Evolutionary conservation across 2,888 invertebrate species (phyloP).

Genomic region (Cantharis rustica): DNA sequence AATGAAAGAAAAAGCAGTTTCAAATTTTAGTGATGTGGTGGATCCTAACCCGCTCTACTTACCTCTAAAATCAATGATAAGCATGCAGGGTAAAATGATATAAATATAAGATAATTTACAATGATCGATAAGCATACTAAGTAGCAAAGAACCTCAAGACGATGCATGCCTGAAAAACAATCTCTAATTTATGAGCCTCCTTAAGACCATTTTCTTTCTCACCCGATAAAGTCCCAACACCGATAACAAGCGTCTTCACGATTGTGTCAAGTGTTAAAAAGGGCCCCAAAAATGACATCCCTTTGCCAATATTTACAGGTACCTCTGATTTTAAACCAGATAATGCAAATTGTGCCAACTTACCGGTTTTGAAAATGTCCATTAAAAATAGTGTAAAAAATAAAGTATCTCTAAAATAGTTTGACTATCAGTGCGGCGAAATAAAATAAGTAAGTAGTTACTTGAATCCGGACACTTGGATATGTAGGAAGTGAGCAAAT

Average conservation of each 20-base stretch:
- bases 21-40: neutral
- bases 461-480: constrained; percentile 87
- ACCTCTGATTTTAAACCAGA: constrained; percentile 83
- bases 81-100: constrained; percentile 94
- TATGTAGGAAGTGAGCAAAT: constrained; percentile 84
- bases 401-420: constrained; percentile 77
- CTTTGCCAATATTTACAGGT: constrained; percentile 83
- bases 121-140: constrained; percentile 91
- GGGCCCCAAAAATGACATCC: constrained; percentile 87
- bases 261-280: constrained; percentile 89
- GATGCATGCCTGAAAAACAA: constrained; percentile 69
- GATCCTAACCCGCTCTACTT: constrained; percentile 45
- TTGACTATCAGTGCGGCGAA: neutral
- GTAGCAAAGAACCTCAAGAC: constrained; percentile 86
- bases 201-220: constrained; percentile 16
- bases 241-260: constrained; percentile 87
- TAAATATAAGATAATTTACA: constrained; percentile 91
- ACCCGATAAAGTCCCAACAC: constrained; percentile 90
- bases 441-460: constrained; percentile 56
- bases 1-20: neutral
- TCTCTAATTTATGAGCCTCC: neutral
- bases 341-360: constrained; percentile 78
- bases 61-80: constrained; percentile 90
- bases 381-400: constrained; percentile 89
- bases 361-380: constrained; percentile 88